phyloP scores from a whole-genome alignment of 2,888 invertebrate species.

The Cremastinae sp. region DNA sequence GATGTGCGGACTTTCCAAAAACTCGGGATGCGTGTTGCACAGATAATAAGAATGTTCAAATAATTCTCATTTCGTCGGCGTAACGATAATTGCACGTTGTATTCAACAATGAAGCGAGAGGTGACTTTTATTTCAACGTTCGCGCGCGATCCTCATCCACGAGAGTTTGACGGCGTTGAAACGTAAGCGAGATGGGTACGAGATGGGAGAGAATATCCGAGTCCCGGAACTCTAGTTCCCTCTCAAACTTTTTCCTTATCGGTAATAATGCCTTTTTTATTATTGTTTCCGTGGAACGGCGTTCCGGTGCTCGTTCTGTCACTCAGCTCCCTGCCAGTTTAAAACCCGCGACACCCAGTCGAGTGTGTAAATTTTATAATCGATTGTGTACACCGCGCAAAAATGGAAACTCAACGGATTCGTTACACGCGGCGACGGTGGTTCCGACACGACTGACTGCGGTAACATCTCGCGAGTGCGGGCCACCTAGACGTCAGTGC shows the following conservation, averaged over 20 bases:
- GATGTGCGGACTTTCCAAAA: background rate
- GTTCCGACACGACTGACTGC: constrained; percentile 68
- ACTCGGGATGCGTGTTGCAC: background rate
- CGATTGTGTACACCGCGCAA: background rate
- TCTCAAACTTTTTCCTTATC: background rate
- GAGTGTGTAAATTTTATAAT: background rate
- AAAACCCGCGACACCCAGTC: background rate
- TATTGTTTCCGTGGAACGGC: background rate
- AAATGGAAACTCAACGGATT: constrained; percentile 1
- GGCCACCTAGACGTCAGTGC: too few relatives aligned
- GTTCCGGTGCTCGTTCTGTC: background rate
- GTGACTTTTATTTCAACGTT: constrained; percentile 24
- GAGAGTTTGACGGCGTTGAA: constrained; percentile 14
- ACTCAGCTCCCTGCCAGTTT: too few relatives aligned
- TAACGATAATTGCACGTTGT: too few relatives aligned
- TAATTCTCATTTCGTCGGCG: too few relatives aligned
- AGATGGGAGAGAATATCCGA: constrained; percentile 21
- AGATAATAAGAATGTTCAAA: too few relatives aligned
- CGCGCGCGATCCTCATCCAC: constrained; percentile 24
- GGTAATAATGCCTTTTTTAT: background rate
- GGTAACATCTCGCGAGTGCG: background rate
- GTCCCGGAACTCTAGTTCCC: constrained; percentile 25
- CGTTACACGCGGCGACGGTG: constrained; percentile 66
- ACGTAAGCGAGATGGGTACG: background rate
- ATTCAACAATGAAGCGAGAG: background rate